Evolutionary conservation across 1,140 invertebrate species (phyloP).

Genomic region (Cydia amplana): DNA sequence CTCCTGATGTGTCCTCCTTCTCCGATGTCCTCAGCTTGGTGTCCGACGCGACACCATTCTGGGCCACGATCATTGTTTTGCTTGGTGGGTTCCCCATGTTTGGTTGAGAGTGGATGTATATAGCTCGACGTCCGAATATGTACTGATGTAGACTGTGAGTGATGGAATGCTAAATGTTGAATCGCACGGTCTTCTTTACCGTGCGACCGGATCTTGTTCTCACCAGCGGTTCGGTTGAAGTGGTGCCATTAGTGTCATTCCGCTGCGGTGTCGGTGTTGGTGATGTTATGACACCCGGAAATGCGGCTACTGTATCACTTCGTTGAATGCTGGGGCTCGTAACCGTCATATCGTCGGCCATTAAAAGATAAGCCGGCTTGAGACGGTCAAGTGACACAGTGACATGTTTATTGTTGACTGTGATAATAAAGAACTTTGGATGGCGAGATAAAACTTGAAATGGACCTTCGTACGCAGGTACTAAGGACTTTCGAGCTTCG

Average conservation of each 20-base stretch:
- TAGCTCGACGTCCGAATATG: no score
- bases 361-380: constrained; percentile 17
- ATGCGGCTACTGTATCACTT: not conserved
- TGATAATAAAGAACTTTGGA: no score
- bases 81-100: no score
- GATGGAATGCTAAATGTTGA: not conserved
- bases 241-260: not conserved
- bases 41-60: no score
- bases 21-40: no score
- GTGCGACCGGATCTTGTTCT: constrained; percentile 12
- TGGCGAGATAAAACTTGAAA: no score
- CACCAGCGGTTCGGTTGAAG: not conserved
- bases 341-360: not conserved
- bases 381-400: constrained; percentile 12
- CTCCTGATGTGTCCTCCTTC: no score
- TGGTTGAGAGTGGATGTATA: no score
- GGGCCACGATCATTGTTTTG: no score
- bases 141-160: not conserved
- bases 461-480: no score
- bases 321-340: not conserved
- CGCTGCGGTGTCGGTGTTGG: not conserved
- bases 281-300: not conserved
- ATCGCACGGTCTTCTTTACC: constrained; percentile 1
- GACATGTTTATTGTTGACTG: not conserved
- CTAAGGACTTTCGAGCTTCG: no score